Conservation (phyloP, 1,140 invertebrate species). For the Drosophila pruinosa region DNA sequence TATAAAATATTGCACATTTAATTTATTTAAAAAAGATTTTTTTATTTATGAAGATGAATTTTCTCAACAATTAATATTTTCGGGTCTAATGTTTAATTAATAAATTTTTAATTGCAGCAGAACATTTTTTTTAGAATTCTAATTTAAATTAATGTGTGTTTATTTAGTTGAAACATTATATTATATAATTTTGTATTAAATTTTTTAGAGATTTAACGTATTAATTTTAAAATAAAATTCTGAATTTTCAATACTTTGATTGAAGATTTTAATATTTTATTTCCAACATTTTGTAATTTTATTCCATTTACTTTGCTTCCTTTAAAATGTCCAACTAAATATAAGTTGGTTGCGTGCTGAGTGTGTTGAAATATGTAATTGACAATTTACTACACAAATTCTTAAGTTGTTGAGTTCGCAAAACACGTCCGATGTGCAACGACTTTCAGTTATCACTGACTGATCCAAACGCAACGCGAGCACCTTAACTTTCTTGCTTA, state of each 20-base stretch:
- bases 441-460: slow-evolving; percentile 70
- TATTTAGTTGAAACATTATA: background rate
- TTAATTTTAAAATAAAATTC: too few species aligned
- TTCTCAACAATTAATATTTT: background rate
- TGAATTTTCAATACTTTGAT: too few species aligned
- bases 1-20: background rate
- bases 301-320: background rate
- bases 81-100: too few species aligned
- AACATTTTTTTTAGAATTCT: too few species aligned
- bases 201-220: too few species aligned
- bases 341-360: background rate
- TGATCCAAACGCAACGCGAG: slow-evolving; percentile 20
- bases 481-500: slow-evolving; percentile 59
- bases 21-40: background rate
- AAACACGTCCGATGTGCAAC: slow-evolving; percentile 41
- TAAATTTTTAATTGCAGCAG: too few species aligned
- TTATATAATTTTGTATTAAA: background rate
- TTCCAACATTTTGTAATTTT: background rate
- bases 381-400: background rate
- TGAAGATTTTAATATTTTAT: background rate
- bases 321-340: background rate
- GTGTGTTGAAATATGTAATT: background rate
- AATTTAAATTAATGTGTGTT: too few species aligned
- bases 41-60: background rate
- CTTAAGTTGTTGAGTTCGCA: background rate